A percentile compares a stretch with the other conserved stretches of the same genome.
phyloP scores from a whole-genome alignment of 2,888 invertebrate species.

The Aporophyla nigra region DNA sequence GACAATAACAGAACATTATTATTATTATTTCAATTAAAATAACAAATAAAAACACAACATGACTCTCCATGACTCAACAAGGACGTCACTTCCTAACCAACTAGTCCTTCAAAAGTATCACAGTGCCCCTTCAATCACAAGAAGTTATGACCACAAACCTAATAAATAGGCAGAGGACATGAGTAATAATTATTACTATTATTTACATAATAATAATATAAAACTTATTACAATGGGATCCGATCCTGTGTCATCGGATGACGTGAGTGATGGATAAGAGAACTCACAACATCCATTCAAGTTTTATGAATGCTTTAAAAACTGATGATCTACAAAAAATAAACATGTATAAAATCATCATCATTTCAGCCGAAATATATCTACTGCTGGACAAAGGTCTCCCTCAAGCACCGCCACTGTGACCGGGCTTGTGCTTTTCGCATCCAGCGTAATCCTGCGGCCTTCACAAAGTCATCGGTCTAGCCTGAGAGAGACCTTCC shows the following conservation, averaged over 20 bases:
- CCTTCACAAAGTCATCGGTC: too few relatives aligned
- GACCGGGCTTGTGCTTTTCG: too few relatives aligned
- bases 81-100: conserved; percentile 17
- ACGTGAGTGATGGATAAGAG: conserved; percentile 44
- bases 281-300: conserved; percentile 46
- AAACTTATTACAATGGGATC: conserved; percentile 22
- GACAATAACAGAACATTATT: background rate
- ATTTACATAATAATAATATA: conserved; percentile 34
- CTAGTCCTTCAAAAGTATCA: conserved; percentile 15
- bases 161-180: conserved; percentile 29
- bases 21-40: background rate
- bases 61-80: conserved; percentile 24
- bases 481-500: too few relatives aligned
- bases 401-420: too few relatives aligned
- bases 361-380: too few relatives aligned
- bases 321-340: background rate
- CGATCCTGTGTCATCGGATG: conserved; percentile 48
- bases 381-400: too few relatives aligned
- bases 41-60: background rate
- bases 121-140: conserved; percentile 1
- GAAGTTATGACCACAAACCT: conserved; percentile 42
- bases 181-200: conserved; percentile 48
- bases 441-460: too few relatives aligned
- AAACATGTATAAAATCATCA: background rate
- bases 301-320: conserved; percentile 7